Evolutionary conservation across 1,140 invertebrate genomes (phyloP).

Genomic region (Parapsyche elsis): DNA sequence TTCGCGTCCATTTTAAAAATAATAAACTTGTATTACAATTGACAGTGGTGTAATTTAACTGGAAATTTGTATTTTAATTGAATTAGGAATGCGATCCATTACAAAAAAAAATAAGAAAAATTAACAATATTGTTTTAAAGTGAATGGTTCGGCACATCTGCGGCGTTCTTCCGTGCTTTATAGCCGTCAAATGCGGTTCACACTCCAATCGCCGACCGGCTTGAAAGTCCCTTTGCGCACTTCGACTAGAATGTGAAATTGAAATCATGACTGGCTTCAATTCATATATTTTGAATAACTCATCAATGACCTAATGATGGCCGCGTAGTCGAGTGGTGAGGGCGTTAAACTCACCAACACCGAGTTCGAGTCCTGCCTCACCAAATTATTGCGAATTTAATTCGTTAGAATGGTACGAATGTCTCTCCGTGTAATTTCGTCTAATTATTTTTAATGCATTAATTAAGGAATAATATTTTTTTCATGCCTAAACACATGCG

Average conservation of each 20-base stretch:
- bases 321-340: constrained; percentile 32
- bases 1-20: background rate
- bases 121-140: background rate
- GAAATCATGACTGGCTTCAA: constrained; percentile 54
- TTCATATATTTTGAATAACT: constrained; percentile 56
- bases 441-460: too few relatives aligned
- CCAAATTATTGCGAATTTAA: too few relatives aligned
- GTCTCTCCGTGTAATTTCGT: too few relatives aligned
- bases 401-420: too few relatives aligned
- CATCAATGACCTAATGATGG: constrained; percentile 51
- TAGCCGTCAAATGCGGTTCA: constrained; percentile 49
- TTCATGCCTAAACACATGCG: too few relatives aligned
- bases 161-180: constrained; percentile 49
- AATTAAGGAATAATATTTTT: too few relatives aligned
- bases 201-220: constrained; percentile 45
- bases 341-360: background rate
- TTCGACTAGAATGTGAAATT: constrained; percentile 52
- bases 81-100: background rate
- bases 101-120: background rate
- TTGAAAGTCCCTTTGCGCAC: constrained; percentile 35
- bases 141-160: constrained; percentile 26
- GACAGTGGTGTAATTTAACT: background rate
- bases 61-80: background rate
- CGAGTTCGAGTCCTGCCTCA: constrained; percentile 7
- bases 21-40: too few relatives aligned